Conservation (phyloP, 2,113 vertebrate genomes). For the Rhinoptilus africanus region DNA sequence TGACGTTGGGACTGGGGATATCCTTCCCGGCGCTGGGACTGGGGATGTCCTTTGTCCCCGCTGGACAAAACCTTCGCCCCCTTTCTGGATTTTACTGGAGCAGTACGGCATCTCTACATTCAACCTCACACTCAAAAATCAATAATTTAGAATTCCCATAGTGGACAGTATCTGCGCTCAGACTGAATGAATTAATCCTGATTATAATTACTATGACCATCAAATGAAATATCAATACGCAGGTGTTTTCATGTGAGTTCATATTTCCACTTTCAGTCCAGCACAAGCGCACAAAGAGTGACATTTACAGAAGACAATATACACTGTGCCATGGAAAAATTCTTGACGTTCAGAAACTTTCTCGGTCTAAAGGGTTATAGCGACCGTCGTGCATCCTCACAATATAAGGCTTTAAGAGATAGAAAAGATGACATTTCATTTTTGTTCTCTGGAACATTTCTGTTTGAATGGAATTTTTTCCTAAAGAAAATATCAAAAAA, state of each 20-base stretch:
- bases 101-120: rapidly evolving
- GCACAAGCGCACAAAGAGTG: background rate
- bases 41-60: background rate
- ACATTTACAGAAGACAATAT: background rate
- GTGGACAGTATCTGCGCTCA: background rate
- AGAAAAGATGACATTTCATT: slow-evolving; percentile 27
- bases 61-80: background rate
- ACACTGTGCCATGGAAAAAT: background rate
- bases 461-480: slow-evolving; percentile 27
- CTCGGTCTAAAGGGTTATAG: background rate
- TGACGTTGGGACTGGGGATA: no score
- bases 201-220: background rate
- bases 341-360: background rate
- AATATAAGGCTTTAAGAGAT: background rate
- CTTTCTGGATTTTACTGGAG: background rate
- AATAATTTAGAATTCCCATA: background rate
- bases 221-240: background rate
- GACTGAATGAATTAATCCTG: background rate
- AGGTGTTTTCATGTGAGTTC: background rate
- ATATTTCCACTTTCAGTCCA: background rate
- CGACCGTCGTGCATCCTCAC: background rate
- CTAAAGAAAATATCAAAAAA: background rate
- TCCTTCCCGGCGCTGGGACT: background rate
- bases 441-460: background rate
- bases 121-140: background rate